Evolutionary conservation across 2,888 invertebrate species (phyloP).

Genomic region (Ypsolopha scabrella): DNA sequence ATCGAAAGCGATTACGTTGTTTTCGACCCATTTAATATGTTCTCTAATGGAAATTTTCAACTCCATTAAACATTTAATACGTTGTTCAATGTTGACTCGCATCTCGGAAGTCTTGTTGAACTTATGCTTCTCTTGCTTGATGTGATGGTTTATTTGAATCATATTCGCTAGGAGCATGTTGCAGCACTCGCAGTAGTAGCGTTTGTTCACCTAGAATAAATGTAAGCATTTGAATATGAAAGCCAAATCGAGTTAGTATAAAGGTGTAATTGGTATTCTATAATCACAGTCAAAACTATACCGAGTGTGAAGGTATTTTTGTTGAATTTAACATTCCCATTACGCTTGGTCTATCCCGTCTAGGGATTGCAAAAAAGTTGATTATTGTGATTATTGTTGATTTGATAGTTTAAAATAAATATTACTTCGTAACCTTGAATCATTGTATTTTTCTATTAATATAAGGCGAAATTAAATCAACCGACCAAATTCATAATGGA

Average conservation of each 20-base stretch:
- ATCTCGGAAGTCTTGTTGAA: constrained; percentile 18
- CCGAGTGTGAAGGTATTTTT: constrained; percentile 11
- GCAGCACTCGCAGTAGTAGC: constrained; percentile 44
- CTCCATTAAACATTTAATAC: not conserved
- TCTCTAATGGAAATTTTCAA: too few species aligned
- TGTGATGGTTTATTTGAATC: constrained; percentile 30
- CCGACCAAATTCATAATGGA: too few species aligned
- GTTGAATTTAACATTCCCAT: not conserved
- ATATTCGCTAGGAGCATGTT: constrained; percentile 26
- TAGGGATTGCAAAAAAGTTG: not conserved
- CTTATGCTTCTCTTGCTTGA: constrained; percentile 24
- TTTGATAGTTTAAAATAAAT: too few species aligned
- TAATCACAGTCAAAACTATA: too few species aligned
- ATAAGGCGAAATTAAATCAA: too few species aligned
- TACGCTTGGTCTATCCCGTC: not conserved
- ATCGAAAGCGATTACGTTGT: constrained; percentile 23
- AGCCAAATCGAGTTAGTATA: too few species aligned
- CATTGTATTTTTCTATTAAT: too few species aligned
- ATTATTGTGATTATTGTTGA: too few species aligned
- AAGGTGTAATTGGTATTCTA: too few species aligned
- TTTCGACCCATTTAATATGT: constrained; percentile 10
- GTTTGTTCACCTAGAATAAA: constrained; percentile 40
- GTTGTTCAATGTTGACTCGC: constrained; percentile 15
- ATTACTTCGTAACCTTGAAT: too few species aligned
- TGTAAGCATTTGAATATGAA: too few species aligned